Evolutionary conservation across 2,888 invertebrate species (phyloP), one percentile per base, ranked within the genome.

Genomic region (Leptinotarsa juncta): DNA sequence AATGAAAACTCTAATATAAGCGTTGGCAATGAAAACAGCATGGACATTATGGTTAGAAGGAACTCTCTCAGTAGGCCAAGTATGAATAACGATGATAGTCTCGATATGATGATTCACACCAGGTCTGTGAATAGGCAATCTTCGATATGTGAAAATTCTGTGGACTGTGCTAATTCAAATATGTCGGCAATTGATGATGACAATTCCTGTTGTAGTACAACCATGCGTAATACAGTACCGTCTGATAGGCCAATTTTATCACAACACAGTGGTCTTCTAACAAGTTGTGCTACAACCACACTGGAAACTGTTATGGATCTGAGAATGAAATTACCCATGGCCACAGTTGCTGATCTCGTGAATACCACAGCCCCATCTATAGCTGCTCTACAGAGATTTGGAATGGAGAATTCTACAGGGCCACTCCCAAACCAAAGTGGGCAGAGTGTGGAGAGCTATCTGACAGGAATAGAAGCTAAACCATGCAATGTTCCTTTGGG

Each of bases 271-370:
- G 65, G 71, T 5, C 65, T 73, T n/a, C 50, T 75, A 12, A 42
- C 53, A 4, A 69, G 67, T 49, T 65, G 77, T 49, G 67, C 48
- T 26, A 60, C 57, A 3, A 53, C 76, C 2, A 72, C 76, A 66
- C 89, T 90, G n/a, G 88, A 88, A 66, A 89, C 88, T 78, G 92
- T 91, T n/a, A 92, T 93, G 74, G 94, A 93, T 87, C 89, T 93
- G 65, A 88, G 93, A 26, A 93, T 93, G 89, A 94, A 95, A 62
- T 91, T 92, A 85, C 82, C 89, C 73, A 89, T 90, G 81, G 89
- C 82, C 83, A 91, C 88, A 79, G 89, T 82, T 48, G 88, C 86
- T 81, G 89, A 84, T 89, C 87, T 82, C 83, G 89, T 83, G 82
- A 90, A 89, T 67, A 87, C 88, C 23, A 90, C 89, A 65, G 90